Conservation (phyloP, 2,113 vertebrate genomes). For the Mastomys natalensis region DNA sequence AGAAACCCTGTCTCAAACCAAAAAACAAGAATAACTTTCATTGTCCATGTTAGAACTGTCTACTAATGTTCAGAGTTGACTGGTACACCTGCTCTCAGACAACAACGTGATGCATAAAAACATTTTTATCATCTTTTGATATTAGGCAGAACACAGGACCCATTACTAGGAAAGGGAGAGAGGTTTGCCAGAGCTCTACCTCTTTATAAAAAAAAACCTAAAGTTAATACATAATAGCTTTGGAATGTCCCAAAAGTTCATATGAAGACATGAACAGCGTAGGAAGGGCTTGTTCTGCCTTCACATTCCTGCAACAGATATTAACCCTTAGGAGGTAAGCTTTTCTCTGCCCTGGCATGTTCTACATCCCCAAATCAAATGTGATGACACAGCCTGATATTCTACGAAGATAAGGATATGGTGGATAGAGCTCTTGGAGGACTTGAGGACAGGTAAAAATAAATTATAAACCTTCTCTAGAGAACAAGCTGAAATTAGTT, state of each 20-base stretch:
- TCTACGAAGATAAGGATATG: constrained; percentile 36
- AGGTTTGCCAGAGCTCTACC: background rate
- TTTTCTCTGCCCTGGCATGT: constrained; percentile 36
- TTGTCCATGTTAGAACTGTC: background rate
- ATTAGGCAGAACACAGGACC: background rate
- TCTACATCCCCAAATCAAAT: constrained; percentile 45
- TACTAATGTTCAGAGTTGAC: background rate
- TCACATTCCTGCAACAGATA: constrained; percentile 12
- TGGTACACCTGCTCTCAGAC: background rate
- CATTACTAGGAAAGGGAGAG: background rate
- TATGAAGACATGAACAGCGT: background rate
- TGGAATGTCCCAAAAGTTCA: constrained; percentile 40
- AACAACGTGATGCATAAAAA: constrained; percentile 7
- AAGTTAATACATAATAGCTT: constrained; percentile 12
- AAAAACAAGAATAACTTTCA: background rate
- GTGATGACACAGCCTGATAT: constrained; percentile 10
- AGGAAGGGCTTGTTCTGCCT: constrained; percentile 11
- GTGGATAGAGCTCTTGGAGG: background rate
- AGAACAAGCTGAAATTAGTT: constrained; percentile 8
- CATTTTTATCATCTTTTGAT: constrained; percentile 29
- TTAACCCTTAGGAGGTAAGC: constrained; percentile 23
- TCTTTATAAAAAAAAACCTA: background rate
- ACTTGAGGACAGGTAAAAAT: constrained; percentile 35
- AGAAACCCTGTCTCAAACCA: too few species aligned
- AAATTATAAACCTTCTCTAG: constrained; percentile 20